A percentile compares a stretch with the other conserved stretches of the same genome.
These are phyloP conservation scores for Anastrepha ludens DNA, from an alignment of 1,140 invertebrate genomes.

Conservation along the genomic window DNA sequence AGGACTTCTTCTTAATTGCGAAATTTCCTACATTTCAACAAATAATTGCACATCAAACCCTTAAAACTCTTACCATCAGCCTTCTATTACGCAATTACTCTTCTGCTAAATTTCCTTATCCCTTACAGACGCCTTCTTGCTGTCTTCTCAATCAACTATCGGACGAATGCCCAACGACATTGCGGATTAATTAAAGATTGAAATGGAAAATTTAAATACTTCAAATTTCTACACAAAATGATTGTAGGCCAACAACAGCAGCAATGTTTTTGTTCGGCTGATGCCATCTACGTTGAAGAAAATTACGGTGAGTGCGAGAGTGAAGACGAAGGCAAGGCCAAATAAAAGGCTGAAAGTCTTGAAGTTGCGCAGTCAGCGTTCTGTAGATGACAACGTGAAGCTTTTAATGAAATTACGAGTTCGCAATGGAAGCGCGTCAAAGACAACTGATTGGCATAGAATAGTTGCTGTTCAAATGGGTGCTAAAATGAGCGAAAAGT, in stretches of 20 bases:
- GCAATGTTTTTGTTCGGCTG: too few relatives aligned
- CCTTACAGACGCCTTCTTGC: neutral
- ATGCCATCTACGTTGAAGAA: neutral
- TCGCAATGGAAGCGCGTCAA: neutral
- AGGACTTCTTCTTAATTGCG: slow-evolving; percentile 42
- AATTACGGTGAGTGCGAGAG: neutral
- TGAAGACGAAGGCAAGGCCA: neutral
- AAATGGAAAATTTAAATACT: slow-evolving; percentile 52
- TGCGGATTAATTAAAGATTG: slow-evolving; percentile 50
- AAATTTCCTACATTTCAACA: slow-evolving; percentile 42
- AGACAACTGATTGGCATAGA: slow-evolving; percentile 15
- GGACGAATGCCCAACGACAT: neutral
- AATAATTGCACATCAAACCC: slow-evolving; percentile 26
- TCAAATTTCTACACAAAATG: slow-evolving; percentile 43
- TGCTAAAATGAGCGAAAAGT: neutral
- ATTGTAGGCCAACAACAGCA: slow-evolving; percentile 24
- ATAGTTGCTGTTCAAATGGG: slow-evolving; percentile 16
- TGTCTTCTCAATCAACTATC: neutral
- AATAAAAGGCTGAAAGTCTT: neutral
- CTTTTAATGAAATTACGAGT: slow-evolving; percentile 24
- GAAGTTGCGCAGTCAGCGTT: neutral
- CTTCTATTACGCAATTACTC: neutral
- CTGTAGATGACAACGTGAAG: neutral
- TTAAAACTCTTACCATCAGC: too few relatives aligned
- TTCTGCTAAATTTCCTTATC: neutral